Evolutionary conservation across 1,140 invertebrate species (phyloP), one percentile per base, ranked within the genome.

Genomic region (Drosophila chauvacae): DNA sequence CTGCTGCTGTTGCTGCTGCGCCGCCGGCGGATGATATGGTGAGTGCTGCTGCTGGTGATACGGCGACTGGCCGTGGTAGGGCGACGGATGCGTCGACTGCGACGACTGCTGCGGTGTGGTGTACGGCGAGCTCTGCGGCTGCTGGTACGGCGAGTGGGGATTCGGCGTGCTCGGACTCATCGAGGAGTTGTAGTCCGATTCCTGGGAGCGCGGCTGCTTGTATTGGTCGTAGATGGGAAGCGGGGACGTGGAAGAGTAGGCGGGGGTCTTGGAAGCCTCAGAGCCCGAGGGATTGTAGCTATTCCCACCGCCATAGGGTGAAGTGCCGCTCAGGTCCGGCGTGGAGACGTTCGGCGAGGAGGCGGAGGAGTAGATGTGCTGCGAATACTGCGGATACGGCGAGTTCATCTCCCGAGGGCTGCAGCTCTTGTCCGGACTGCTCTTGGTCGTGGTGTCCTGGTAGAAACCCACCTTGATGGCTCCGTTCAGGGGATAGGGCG

Each of bases 401-500:
- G 93, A 93, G 3, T 94, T 94, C 71, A 93, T 94, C 73, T 95
- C 95, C 5, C 94, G 92, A 9, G 95, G 95, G 84, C 95, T 95
- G 81, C 95, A 95, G 77, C 95, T 95, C 86, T 96, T 96, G 61
- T 96, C 95, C 3, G 95, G 95, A 76, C 95, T 96, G 75, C 95
- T 95, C 92, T 95, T 95, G 2, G 95, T 94, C 26, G 95, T 95
- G 1, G 95, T 96, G 73, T 96, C 96, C 92, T 96, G 96, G 91
- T 96, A 96, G 84, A 96, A 96, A 4, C 96, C 96, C 41, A 96
- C 96, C 68, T 96, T 94, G 4, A 96, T 95, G 20, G 96, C 94
- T 3, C 95, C 96, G 91, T 96, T 96, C 20, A 96, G 93, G 7
- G 95, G 95, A 81, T 94, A 94, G 0, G 95, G 94, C 48, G 95